Evolutionary conservation across 2,113 vertebrate genomes (phyloP).

Genomic region (Eurystomus gularis): DNA sequence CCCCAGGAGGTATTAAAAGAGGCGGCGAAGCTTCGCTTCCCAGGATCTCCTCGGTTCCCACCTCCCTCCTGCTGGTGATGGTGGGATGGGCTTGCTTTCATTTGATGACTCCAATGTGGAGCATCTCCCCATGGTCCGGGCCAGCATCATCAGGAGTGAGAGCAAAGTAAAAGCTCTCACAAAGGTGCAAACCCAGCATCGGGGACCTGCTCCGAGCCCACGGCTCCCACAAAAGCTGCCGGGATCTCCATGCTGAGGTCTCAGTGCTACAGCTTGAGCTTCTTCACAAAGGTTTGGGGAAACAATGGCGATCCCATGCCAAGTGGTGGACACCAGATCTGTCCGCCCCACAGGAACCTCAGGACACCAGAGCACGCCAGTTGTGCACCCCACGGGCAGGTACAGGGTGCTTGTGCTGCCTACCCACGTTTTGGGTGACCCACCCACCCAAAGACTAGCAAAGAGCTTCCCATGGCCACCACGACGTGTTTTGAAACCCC

Average conservation of each 20-base stretch:
- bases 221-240: neutral
- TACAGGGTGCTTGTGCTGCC: neutral
- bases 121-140: too few species aligned
- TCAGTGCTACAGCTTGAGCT: rapidly evolving
- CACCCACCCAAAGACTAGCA: neutral
- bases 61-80: neutral
- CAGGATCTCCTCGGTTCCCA: neutral
- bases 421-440: rapidly evolving
- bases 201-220: neutral
- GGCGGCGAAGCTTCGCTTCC: neutral
- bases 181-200: neutral
- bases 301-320: neutral
- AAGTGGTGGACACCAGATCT: rapidly evolving
- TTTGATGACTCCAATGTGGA: neutral
- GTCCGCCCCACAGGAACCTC: neutral
- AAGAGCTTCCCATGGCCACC: neutral
- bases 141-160: neutral
- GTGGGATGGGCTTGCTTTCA: neutral
- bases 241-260: neutral
- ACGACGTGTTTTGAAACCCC: rapidly evolving
- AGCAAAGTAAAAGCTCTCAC: neutral
- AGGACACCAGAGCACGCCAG: rapidly evolving
- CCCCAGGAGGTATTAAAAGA: neutral
- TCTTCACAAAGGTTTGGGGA: neutral
- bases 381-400: neutral